These are phyloP conservation scores for Leptinotarsa lineolata DNA, from an alignment of 1,140 invertebrate genomes.

Conservation along the genomic window DNA sequence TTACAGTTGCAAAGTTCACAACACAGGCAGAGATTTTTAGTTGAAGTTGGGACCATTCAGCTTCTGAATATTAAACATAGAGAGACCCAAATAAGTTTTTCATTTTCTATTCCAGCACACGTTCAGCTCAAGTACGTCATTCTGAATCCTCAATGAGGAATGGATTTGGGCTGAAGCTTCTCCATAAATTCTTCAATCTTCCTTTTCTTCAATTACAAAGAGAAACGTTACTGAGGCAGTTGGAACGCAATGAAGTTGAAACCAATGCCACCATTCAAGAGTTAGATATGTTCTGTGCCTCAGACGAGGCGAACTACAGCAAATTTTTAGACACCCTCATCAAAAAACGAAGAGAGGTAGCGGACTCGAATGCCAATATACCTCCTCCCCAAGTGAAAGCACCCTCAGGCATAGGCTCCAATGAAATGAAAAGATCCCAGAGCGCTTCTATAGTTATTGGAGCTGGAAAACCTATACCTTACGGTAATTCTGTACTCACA, in stretches of 20 bases:
- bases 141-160: constrained; percentile 95
- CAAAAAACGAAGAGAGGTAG: constrained; percentile 71
- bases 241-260: constrained; percentile 87
- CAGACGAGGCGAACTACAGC: constrained; percentile 90
- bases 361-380: constrained; percentile 62
- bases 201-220: constrained; percentile 92
- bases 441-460: constrained; percentile 55
- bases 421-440: constrained; percentile 56
- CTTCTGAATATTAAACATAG: no score
- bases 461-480: constrained; percentile 50
- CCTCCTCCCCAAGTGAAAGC: constrained; percentile 35
- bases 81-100: no score
- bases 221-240: constrained; percentile 82
- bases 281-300: constrained; percentile 79
- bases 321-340: constrained; percentile 77
- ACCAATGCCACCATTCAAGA: constrained; percentile 82
- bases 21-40: no score
- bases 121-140: constrained; percentile 76
- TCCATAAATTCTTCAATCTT: constrained; percentile 96
- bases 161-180: constrained; percentile 90
- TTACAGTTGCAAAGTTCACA: no score
- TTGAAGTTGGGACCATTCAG: no score
- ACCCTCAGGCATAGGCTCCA: constrained; percentile 25
- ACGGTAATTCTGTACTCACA: constrained; percentile 33
- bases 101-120: constrained; percentile 53